Evolutionary conservation across 2,113 vertebrate genomes (phyloP).

Genomic region (Clarias batrachus): DNA sequence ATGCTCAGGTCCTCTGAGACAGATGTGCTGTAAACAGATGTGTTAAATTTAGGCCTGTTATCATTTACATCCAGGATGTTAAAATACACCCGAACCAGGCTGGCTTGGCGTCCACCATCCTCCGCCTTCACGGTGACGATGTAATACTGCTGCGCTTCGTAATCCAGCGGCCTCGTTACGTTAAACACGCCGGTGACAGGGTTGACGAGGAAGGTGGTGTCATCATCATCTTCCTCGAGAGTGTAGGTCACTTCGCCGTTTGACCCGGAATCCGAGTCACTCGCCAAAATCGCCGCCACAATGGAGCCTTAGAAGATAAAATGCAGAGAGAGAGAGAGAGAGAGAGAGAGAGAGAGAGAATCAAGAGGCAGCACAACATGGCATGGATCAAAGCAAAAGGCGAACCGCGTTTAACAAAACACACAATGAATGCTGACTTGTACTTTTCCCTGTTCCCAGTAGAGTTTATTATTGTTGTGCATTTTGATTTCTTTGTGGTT

Average conservation of each 20-base stretch:
- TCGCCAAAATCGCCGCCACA: slow-evolving; percentile 91
- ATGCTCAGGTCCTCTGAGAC: slow-evolving; percentile 82
- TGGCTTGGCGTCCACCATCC: slow-evolving; percentile 86
- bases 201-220: slow-evolving; percentile 88
- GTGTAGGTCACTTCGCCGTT: slow-evolving; percentile 94
- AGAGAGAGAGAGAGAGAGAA: slow-evolving; percentile 26
- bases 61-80: slow-evolving; percentile 93
- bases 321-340: slow-evolving; percentile 36
- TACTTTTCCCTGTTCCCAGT: slow-evolving; percentile 22
- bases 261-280: slow-evolving; percentile 86
- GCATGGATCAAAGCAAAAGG: slow-evolving; percentile 19
- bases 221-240: slow-evolving; percentile 89
- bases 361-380: slow-evolving; percentile 12
- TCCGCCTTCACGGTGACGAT: slow-evolving; percentile 81
- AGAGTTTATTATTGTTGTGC: slow-evolving; percentile 40
- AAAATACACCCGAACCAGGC: slow-evolving; percentile 87
- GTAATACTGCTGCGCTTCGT: slow-evolving; percentile 86
- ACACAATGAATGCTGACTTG: slow-evolving; percentile 24
- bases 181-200: slow-evolving; percentile 94
- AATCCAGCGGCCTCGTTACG: slow-evolving; percentile 84
- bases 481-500: slow-evolving; percentile 39
- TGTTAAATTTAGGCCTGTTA: slow-evolving; percentile 82
- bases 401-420: slow-evolving; percentile 31
- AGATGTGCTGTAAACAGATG: slow-evolving; percentile 78
- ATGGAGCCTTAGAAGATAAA: slow-evolving; percentile 80